phyloP scores from a whole-genome alignment of 2,797 vertebrate genomes.

The Delichon dasypus region DNA sequence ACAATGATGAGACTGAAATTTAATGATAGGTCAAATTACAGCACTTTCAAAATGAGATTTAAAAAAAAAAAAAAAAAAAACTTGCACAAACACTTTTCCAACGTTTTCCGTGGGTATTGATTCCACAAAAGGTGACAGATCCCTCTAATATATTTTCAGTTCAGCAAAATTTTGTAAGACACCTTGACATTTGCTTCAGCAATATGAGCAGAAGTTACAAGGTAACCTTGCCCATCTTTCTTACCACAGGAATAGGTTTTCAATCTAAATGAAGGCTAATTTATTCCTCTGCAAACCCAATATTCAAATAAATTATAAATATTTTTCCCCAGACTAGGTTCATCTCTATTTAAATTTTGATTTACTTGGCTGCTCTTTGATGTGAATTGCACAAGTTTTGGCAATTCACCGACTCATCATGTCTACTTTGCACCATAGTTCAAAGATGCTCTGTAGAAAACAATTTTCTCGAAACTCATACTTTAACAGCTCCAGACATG shows the following conservation, averaged over 20 bases:
- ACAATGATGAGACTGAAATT: neutral
- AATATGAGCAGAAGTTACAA: neutral
- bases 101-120: neutral
- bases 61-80: neutral
- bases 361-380: neutral
- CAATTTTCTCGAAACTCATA: neutral
- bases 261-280: neutral
- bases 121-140: neutral
- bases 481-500: neutral
- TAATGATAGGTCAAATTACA: neutral
- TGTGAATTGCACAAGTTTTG: neutral
- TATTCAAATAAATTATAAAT: neutral
- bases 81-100: neutral
- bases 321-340: neutral
- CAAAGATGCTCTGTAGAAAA: neutral
- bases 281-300: neutral
- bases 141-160: neutral
- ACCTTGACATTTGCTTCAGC: neutral
- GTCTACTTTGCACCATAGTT: neutral
- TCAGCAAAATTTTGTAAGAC: neutral
- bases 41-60: neutral
- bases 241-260: neutral
- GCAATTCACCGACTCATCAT: neutral
- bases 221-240: neutral
- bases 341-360: neutral